Evolutionary conservation across 2,113 vertebrate species (phyloP).

Genomic region (Petrocephalus zakoni): DNA sequence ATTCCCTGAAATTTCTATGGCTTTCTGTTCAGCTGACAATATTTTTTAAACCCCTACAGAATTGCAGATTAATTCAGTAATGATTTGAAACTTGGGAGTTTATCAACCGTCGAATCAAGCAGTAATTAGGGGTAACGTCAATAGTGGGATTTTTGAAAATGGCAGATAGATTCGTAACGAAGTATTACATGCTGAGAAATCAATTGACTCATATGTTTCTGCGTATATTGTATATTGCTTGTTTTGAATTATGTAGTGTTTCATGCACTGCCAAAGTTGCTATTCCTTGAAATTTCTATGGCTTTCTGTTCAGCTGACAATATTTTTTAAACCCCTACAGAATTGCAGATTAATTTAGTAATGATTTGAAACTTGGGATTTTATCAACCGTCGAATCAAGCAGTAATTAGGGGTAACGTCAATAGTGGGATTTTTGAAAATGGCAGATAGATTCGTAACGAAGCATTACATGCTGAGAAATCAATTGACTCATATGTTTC

Average conservation of each 20-base stretch:
- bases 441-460: slow-evolving; percentile 34
- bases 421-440: slow-evolving; percentile 23
- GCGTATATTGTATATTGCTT: not conserved
- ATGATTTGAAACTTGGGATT: slow-evolving; percentile 10
- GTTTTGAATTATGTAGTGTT: not conserved
- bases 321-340: slow-evolving; percentile 20
- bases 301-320: slow-evolving; percentile 3
- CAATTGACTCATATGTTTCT: no score
- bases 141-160: slow-evolving; percentile 21
- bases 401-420: slow-evolving; percentile 43
- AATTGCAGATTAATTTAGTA: slow-evolving; percentile 32
- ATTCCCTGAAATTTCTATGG: not conserved
- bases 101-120: slow-evolving; percentile 25
- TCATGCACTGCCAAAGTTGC: not conserved
- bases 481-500: slow-evolving; percentile 36
- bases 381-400: slow-evolving; percentile 24
- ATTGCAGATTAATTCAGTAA: slow-evolving; percentile 33
- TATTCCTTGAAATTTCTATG: not conserved
- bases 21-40: slow-evolving; percentile 1
- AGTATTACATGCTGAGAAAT: no score
- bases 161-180: no score
- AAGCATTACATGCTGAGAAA: slow-evolving; percentile 23
- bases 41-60: slow-evolving; percentile 19
- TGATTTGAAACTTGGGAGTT: slow-evolving; percentile 6
- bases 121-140: slow-evolving; percentile 45